Evolutionary conservation across 2,797 vertebrate genomes (phyloP).

Genomic region (Phataginus tricuspis): DNA sequence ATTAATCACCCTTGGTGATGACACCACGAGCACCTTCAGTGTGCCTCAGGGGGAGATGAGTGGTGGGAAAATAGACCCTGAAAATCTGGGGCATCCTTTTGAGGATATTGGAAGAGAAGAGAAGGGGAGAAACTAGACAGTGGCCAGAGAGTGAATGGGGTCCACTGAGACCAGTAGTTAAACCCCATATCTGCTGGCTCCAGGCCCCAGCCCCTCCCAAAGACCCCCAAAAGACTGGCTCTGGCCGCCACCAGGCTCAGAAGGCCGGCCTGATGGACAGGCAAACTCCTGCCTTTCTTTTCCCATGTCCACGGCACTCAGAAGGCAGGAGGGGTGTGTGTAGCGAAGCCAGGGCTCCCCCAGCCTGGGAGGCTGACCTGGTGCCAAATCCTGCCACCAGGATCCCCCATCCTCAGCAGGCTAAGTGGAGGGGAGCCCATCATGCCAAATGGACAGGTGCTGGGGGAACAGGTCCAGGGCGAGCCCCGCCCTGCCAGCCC

Average conservation of each 20-base stretch:
- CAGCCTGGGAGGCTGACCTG: not conserved
- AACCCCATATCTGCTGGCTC: not conserved
- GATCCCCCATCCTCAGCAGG: slow-evolving; percentile 44
- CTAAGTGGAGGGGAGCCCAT: not conserved
- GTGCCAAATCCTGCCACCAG: slow-evolving; percentile 49
- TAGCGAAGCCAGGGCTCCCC: not conserved
- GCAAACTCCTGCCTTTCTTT: not conserved
- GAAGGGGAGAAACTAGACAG: not conserved
- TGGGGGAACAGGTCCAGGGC: slow-evolving; percentile 21
- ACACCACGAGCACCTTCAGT: not conserved
- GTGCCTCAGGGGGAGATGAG: too few species aligned
- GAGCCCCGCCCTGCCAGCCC: not conserved
- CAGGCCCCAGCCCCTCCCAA: not conserved
- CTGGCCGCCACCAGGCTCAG: not conserved
- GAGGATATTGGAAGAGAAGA: not conserved
- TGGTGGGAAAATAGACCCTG: not conserved
- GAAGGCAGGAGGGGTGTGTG: not conserved
- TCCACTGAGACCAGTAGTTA: not conserved
- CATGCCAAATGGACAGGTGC: slow-evolving; percentile 44
- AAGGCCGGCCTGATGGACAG: not conserved
- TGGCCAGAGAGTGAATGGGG: not conserved
- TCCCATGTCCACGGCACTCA: not conserved
- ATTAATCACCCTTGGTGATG: fast-evolving
- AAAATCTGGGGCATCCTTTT: not conserved
- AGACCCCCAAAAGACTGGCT: not conserved